phyloP scores from a whole-genome alignment of 2,797 vertebrate genomes.

The Anguilla megastoma region DNA sequence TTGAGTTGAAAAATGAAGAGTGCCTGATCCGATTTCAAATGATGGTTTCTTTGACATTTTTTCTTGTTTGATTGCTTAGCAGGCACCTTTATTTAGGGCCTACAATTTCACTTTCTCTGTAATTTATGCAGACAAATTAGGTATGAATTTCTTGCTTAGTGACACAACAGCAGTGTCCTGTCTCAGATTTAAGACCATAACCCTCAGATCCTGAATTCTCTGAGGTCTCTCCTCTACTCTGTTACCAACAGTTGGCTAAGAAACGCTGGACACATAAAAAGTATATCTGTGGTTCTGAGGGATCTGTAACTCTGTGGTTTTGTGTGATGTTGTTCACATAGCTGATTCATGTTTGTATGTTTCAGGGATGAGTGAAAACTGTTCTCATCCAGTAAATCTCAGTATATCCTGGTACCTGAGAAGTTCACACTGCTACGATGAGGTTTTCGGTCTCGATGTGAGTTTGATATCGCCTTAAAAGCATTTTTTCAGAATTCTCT shows the following conservation, averaged over 20 bases:
- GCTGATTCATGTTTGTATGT: not conserved
- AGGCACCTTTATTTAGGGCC: not conserved
- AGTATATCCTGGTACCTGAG: slow-evolving; percentile 73
- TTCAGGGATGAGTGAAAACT: slow-evolving; percentile 44
- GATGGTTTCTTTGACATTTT: not conserved
- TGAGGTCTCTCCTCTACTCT: not conserved
- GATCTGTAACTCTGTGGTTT: not conserved
- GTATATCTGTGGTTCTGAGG: not conserved
- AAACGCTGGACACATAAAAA: not conserved
- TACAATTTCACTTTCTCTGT: not conserved
- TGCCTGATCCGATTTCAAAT: not conserved
- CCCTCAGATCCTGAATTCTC: not conserved
- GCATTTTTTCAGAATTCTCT: not conserved
- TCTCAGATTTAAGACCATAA: not conserved
- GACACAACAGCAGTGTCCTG: not conserved
- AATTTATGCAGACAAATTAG: not conserved
- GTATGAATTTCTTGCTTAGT: not conserved
- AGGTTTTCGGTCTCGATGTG: slow-evolving; percentile 62
- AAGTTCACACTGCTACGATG: slow-evolving; percentile 70
- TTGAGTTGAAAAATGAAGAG: not conserved
- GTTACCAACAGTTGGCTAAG: not conserved
- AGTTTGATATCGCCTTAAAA: slow-evolving; percentile 38
- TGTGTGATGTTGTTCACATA: not conserved
- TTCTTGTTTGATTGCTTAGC: not conserved
- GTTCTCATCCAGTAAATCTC: slow-evolving; percentile 47